A percentile compares a stretch with the other conserved stretches of the same genome.
Conservation (phyloP, 2,797 vertebrate genomes). For the Malacoraja senta region DNA sequence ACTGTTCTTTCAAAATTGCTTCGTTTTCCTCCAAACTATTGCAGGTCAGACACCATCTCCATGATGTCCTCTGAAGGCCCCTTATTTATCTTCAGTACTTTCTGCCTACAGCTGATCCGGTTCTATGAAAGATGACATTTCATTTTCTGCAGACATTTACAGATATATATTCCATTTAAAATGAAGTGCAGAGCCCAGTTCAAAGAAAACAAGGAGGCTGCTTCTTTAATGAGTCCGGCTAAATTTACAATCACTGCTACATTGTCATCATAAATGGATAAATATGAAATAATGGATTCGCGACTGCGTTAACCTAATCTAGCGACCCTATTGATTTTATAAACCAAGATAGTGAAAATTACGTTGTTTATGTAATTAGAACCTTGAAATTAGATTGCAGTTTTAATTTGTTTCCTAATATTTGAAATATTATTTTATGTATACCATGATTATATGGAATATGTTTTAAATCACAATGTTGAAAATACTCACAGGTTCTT, state of each 20-base stretch:
- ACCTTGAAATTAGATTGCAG: not conserved
- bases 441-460: not conserved
- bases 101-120: not conserved
- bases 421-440: too few species aligned
- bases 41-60: not conserved
- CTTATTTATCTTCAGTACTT: not conserved
- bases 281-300: slow-evolving; percentile 1
- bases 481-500: not conserved
- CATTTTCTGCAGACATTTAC: not conserved
- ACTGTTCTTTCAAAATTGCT: not conserved
- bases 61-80: not conserved
- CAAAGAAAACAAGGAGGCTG: not conserved
- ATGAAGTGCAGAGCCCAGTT: not conserved
- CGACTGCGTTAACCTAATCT: not conserved
- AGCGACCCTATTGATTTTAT: not conserved
- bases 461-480: not conserved
- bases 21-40: not conserved
- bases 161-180: slow-evolving; percentile 2
- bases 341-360: not conserved
- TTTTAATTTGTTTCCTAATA: not conserved
- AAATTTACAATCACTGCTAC: not conserved
- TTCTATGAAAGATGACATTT: not conserved
- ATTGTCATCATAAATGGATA: slow-evolving; percentile 11
- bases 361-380: not conserved
- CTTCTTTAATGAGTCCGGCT: slow-evolving; percentile 9